Evolutionary conservation across 2,888 invertebrate species (phyloP).

Genomic region (Tetropium fuscum): DNA sequence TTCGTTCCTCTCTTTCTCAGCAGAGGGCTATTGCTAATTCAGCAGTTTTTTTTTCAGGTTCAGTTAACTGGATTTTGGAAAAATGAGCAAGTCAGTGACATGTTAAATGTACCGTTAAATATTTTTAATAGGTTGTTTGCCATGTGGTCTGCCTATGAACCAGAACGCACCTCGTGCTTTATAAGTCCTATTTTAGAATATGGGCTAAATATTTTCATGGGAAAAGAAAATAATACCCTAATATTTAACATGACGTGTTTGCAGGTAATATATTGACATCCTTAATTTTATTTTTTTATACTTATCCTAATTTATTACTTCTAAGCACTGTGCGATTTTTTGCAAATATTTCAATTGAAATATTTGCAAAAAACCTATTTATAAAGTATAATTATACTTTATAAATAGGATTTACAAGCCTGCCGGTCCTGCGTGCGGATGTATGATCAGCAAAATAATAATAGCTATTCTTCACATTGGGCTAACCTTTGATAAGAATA

Average conservation of each 20-base stretch:
- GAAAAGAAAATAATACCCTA: constrained; percentile 9
- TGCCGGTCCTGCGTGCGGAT: no score
- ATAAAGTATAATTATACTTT: no score
- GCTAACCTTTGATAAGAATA: no score
- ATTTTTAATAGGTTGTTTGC: constrained; percentile 15
- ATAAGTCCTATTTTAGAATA: constrained; percentile 19
- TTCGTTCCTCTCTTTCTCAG: no score
- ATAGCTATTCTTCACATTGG: no score
- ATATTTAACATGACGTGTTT: constrained; percentile 21
- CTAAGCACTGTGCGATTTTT: no score
- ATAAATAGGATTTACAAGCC: no score
- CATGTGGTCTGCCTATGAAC: constrained; percentile 32
- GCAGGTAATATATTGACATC: constrained; percentile 14
- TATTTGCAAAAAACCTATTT: no score
- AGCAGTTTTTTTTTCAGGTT: constrained; percentile 29
- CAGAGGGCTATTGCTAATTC: no score
- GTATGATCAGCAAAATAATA: no score
- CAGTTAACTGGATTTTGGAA: constrained; percentile 32
- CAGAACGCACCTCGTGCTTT: constrained; percentile 17
- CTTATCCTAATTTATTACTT: no score
- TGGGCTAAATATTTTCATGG: constrained; percentile 8
- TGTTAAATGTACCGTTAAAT: constrained; percentile 22
- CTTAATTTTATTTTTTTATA: neutral
- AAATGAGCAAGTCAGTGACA: constrained; percentile 17
- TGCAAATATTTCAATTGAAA: no score